Evolutionary conservation across 1,140 invertebrate species (phyloP).

Genomic region (Glossosoma conforme): DNA sequence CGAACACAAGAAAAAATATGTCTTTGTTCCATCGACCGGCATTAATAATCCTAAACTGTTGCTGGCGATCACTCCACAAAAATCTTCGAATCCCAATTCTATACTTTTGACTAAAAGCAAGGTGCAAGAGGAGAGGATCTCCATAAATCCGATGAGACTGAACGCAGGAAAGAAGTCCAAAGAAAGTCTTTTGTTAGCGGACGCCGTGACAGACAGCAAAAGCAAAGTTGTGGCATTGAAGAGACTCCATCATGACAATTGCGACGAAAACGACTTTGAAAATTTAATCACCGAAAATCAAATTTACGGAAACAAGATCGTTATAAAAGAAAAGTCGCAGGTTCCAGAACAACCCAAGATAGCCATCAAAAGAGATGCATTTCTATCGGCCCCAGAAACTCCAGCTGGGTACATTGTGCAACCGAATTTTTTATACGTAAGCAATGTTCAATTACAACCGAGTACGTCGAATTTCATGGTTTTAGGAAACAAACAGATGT

Average conservation of each 20-base stretch:
- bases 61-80: constrained; percentile 36
- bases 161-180: constrained; percentile 10
- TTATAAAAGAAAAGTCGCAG: constrained; percentile 49
- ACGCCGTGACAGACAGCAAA: constrained; percentile 12
- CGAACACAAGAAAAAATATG: constrained; percentile 18
- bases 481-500: constrained; percentile 12
- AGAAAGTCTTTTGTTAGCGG: constrained; percentile 17
- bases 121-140: constrained; percentile 12
- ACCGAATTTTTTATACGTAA: constrained; percentile 45
- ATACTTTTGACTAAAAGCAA: constrained; percentile 17
- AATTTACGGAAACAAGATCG: constrained; percentile 51
- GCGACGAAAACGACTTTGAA: constrained; percentile 49
- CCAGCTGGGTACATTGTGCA: constrained; percentile 33
- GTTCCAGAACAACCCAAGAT: constrained; percentile 11
- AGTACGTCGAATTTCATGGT: constrained; percentile 30
- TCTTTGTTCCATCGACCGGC: constrained; percentile 14
- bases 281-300: constrained; percentile 51
- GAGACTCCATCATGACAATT: constrained; percentile 43
- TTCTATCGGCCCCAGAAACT: background rate
- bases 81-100: constrained; percentile 37
- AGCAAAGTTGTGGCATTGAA: constrained; percentile 46
- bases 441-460: constrained; percentile 43
- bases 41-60: constrained; percentile 27
- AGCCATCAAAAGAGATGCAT: background rate
- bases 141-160: background rate